phyloP scores from a whole-genome alignment of 2,888 invertebrate species.

The Ophion costatus region DNA sequence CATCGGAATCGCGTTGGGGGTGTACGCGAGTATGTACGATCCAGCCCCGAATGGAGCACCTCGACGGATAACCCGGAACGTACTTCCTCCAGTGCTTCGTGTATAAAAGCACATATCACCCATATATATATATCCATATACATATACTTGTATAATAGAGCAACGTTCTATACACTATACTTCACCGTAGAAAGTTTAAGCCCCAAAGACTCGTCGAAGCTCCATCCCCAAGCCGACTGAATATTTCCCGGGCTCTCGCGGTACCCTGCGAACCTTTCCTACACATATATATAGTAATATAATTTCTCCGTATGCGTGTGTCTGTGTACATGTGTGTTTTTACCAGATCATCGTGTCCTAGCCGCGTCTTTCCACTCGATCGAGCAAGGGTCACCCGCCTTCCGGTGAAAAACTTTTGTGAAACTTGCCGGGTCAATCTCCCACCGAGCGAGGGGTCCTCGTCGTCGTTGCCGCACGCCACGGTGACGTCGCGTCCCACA shows the following conservation, averaged over 20 bases:
- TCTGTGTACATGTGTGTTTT: constrained; percentile 39
- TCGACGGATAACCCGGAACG: constrained; percentile 3
- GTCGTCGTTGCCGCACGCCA: constrained; percentile 26
- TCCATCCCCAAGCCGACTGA: constrained; percentile 66
- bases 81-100: background rate
- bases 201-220: constrained; percentile 68
- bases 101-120: constrained; percentile 4
- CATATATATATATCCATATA: background rate
- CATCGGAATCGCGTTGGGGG: constrained; percentile 37
- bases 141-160: constrained; percentile 8
- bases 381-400: constrained; percentile 62
- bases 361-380: constrained; percentile 64
- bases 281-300: constrained; percentile 1
- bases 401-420: constrained; percentile 62
- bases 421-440: constrained; percentile 66
- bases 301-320: constrained; percentile 48
- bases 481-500: constrained; percentile 55
- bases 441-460: background rate
- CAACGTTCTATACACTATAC: constrained; percentile 45
- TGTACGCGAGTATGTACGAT: background rate
- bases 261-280: too few species aligned
- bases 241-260: constrained; percentile 70
- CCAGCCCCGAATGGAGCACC: constrained; percentile 30
- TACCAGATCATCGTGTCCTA: constrained; percentile 56
- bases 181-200: constrained; percentile 71